phyloP scores from a whole-genome alignment of 1,140 invertebrate genomes.

The Harpegnathos saltator region DNA sequence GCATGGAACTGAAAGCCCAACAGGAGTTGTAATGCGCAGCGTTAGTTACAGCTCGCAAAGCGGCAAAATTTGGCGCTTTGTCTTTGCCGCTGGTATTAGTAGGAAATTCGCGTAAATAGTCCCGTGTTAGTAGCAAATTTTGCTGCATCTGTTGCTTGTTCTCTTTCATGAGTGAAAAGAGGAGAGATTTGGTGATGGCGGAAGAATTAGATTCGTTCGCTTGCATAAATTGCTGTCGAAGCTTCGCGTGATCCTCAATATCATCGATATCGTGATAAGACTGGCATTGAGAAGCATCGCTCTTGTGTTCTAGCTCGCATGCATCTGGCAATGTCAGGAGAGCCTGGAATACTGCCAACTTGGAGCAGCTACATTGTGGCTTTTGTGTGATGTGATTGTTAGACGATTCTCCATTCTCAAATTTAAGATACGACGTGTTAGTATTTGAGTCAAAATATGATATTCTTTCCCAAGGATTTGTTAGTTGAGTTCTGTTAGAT shows the following conservation, averaged over 20 bases:
- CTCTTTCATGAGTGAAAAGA: slow-evolving; percentile 69
- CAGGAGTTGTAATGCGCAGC: slow-evolving; percentile 81
- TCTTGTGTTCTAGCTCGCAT: slow-evolving; percentile 63
- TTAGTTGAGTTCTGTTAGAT: slow-evolving; percentile 82
- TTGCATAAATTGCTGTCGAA: slow-evolving; percentile 41
- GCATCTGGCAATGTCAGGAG: slow-evolving; percentile 57
- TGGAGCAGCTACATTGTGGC: slow-evolving; percentile 75
- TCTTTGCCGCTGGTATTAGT: slow-evolving; percentile 71
- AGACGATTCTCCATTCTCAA: slow-evolving; percentile 60
- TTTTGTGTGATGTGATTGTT: slow-evolving; percentile 73
- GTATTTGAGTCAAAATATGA: slow-evolving; percentile 57
- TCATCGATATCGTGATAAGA: slow-evolving; percentile 49
- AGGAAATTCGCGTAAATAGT: slow-evolving; percentile 65
- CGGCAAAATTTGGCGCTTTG: slow-evolving; percentile 65
- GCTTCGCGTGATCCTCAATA: slow-evolving; percentile 33
- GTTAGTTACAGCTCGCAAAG: slow-evolving; percentile 68
- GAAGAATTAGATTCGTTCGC: slow-evolving; percentile 57
- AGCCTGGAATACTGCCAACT: slow-evolving; percentile 67
- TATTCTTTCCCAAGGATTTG: slow-evolving; percentile 77
- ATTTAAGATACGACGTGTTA: slow-evolving; percentile 65
- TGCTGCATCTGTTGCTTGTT: slow-evolving; percentile 74
- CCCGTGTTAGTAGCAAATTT: slow-evolving; percentile 76
- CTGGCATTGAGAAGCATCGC: slow-evolving; percentile 20
- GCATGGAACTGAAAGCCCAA: slow-evolving; percentile 84
- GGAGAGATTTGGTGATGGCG: slow-evolving; percentile 55